These are phyloP conservation scores for Nesometra sesokonis DNA, from an alignment of 35 echinoderm and acorn worm genomes.

Conservation along the genomic window DNA sequence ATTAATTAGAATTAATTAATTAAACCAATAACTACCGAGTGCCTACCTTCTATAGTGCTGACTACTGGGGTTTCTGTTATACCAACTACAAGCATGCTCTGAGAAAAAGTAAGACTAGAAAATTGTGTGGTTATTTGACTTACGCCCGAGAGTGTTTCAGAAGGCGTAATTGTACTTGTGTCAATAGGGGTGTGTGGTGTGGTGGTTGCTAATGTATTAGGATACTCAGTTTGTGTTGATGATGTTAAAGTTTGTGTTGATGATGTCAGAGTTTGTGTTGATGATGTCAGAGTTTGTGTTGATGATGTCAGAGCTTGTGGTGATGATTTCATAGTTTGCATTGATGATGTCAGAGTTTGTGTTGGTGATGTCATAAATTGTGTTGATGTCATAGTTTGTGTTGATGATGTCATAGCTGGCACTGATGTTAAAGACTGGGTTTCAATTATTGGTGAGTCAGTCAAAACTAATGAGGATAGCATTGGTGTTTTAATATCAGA, in stretches of 20 bases:
- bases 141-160: neutral
- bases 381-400: neutral
- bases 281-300: neutral
- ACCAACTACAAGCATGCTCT: neutral
- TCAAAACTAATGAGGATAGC: too few species aligned
- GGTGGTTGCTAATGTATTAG: neutral
- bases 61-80: neutral
- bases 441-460: too few species aligned
- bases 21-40: neutral
- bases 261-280: neutral
- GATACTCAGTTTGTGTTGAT: neutral
- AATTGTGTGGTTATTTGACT: neutral
- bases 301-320: neutral
- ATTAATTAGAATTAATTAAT: neutral
- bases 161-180: neutral
- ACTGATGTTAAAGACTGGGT: neutral
- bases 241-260: neutral
- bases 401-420: neutral
- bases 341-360: neutral
- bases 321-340: neutral
- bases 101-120: neutral
- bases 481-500: neutral
- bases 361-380: too few species aligned
- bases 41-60: neutral
- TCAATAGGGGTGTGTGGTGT: neutral